Percentiles rank a stretch among this genome's conserved stretches.
Evolutionary conservation across 2,113 vertebrate genomes (phyloP).

Genomic region (Lasiurus borealis): DNA sequence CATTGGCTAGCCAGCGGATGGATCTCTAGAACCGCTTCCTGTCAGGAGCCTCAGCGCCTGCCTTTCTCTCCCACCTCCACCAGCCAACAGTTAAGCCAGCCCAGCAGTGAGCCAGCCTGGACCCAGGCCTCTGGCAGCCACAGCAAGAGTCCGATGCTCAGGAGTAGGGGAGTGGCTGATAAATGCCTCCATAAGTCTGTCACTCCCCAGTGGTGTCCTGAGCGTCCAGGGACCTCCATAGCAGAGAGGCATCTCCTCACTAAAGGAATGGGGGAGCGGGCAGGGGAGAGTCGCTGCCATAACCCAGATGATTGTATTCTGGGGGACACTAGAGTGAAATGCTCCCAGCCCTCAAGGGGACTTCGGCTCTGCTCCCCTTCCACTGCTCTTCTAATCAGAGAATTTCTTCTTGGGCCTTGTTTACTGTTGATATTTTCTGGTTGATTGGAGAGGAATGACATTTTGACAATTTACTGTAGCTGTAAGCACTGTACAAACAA

Average conservation of each 20-base stretch:
- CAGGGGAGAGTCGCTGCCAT: slow-evolving; percentile 64
- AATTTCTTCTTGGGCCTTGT: slow-evolving; percentile 90
- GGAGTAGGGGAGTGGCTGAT: slow-evolving; percentile 51
- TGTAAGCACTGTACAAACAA: slow-evolving; percentile 94
- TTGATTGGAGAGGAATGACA: slow-evolving; percentile 95
- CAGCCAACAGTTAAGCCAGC: background rate
- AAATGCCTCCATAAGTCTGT: slow-evolving; percentile 58
- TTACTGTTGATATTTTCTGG: slow-evolving; percentile 92
- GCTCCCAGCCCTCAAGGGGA: slow-evolving; percentile 59
- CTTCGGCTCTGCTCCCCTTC: slow-evolving; percentile 78
- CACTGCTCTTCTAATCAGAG: slow-evolving; percentile 88
- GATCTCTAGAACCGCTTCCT: background rate
- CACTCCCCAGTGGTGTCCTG: slow-evolving; percentile 64
- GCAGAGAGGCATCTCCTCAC: slow-evolving; percentile 79
- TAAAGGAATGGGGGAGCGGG: slow-evolving; percentile 70
- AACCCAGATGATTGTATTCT: slow-evolving; percentile 62
- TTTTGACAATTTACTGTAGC: slow-evolving; percentile 96
- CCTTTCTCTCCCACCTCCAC: background rate
- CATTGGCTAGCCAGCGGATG: background rate
- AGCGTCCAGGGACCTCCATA: slow-evolving; percentile 66
- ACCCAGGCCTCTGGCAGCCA: background rate
- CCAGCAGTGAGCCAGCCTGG: background rate
- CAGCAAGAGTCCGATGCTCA: slow-evolving; percentile 2
- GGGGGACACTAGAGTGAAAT: slow-evolving; percentile 76
- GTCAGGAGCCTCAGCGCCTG: background rate